Conservation (phyloP, 2,888 invertebrate species). For the Sussaba pulchella region DNA sequence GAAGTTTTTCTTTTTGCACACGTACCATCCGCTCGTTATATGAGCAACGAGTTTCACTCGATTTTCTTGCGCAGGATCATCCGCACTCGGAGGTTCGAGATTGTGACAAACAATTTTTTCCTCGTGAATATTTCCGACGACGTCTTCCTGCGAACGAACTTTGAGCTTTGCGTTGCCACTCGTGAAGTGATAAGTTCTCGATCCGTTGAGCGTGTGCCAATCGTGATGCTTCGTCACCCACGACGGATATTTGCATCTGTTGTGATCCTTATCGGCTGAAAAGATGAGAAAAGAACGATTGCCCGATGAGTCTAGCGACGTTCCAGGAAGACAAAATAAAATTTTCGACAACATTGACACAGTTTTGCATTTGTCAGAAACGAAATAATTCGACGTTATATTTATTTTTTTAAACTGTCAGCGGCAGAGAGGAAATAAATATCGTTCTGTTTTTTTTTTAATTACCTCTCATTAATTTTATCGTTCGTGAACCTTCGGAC, state of each 20-base stretch:
- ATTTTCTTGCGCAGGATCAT: slow-evolving; percentile 80
- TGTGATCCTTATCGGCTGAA: slow-evolving; percentile 90
- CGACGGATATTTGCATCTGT: slow-evolving; percentile 91
- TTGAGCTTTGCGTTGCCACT: slow-evolving; percentile 90
- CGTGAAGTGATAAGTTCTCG: slow-evolving; percentile 90
- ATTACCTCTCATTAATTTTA: slow-evolving; percentile 92
- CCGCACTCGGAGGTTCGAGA: slow-evolving; percentile 77
- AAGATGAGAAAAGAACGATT: no score
- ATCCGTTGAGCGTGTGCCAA: slow-evolving; percentile 92
- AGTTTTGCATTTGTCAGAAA: no score
- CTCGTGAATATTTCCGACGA: slow-evolving; percentile 79
- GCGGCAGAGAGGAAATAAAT: no score
- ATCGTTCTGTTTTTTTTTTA: no score
- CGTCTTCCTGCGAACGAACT: slow-evolving; percentile 79
- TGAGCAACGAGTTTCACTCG: slow-evolving; percentile 90
- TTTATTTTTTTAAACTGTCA: no score
- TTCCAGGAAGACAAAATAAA: slow-evolving; percentile 67
- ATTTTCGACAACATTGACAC: slow-evolving; percentile 68
- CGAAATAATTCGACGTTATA: no score
- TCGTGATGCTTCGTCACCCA: slow-evolving; percentile 93
- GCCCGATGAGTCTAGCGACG: no score
- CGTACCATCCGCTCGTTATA: slow-evolving; percentile 92
- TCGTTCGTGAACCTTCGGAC: slow-evolving; percentile 91
- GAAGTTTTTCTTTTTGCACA: slow-evolving; percentile 42
- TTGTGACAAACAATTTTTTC: slow-evolving; percentile 82